phyloP scores from a whole-genome alignment of 2,113 vertebrate species.

The Serilophus lunatus region DNA sequence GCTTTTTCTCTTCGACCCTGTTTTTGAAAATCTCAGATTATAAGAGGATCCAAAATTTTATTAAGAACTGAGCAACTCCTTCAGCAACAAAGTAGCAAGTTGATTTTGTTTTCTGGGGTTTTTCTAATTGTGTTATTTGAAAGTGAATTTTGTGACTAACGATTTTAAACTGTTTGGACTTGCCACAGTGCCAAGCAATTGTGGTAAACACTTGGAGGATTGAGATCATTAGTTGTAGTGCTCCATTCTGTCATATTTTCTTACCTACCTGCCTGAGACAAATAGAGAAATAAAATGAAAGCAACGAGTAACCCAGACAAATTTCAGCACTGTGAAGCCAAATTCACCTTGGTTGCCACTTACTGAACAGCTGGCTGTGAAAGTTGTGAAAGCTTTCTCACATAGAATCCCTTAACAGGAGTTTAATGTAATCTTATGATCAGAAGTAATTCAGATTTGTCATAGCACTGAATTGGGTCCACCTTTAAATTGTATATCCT shows the following conservation, averaged over 20 bases:
- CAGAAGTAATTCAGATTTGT: not conserved
- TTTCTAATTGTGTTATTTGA: not conserved
- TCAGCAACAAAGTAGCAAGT: not conserved
- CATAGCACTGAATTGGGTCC: not conserved
- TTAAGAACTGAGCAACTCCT: not conserved
- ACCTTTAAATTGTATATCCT: not conserved
- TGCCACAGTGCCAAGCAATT: not conserved
- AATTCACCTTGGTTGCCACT: not conserved
- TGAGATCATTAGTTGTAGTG: not conserved
- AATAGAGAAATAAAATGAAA: not conserved
- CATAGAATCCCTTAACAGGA: not conserved
- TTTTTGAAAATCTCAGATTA: not conserved
- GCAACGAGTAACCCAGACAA: not conserved
- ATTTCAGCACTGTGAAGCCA: not conserved
- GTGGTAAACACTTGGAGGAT: not conserved
- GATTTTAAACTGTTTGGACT: not conserved
- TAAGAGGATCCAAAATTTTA: not conserved
- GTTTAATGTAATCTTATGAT: not conserved
- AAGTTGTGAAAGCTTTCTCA: not conserved
- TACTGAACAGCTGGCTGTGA: not conserved
- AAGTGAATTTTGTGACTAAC: not conserved
- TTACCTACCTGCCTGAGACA: not conserved
- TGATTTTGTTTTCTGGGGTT: not conserved
- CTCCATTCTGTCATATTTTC: not conserved
- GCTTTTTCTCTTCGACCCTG: not conserved